phyloP scores from a whole-genome alignment of 2,888 invertebrate species.

The Trachelus stipa region DNA sequence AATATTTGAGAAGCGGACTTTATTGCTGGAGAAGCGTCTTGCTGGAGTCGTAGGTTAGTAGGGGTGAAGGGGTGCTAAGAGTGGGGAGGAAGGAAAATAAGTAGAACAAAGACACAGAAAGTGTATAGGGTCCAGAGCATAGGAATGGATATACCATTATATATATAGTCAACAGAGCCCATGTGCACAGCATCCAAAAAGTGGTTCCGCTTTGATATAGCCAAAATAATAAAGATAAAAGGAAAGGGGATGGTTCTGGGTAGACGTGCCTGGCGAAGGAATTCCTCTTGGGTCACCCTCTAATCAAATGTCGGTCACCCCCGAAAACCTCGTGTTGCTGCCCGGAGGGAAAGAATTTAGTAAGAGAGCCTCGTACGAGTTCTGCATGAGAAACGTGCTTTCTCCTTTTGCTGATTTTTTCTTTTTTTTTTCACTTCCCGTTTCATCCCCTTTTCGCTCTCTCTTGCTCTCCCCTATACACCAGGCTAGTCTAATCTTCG shows the following conservation, averaged over 20 bases:
- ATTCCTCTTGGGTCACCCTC: conserved; percentile 27
- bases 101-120: not conserved
- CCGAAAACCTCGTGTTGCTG: conserved; percentile 28
- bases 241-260: conserved; percentile 16
- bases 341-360: conserved; percentile 33
- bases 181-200: not conserved
- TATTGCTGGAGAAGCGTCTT: conserved; percentile 17
- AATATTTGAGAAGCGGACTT: conserved; percentile 30
- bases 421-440: not conserved
- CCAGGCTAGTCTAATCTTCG: not conserved
- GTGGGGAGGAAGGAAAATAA: not conserved
- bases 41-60: not conserved
- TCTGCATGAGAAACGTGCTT: conserved; percentile 30
- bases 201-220: conserved; percentile 5
- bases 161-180: not conserved
- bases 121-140: not conserved
- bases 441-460: conserved; percentile 7
- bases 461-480: conserved; percentile 10
- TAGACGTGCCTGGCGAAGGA: conserved; percentile 12
- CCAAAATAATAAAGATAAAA: conserved; percentile 20
- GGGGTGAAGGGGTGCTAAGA: not conserved
- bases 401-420: not conserved
- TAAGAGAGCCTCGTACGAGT: conserved; percentile 34
- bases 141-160: not conserved
- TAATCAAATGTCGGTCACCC: conserved; percentile 45